phyloP scores from a whole-genome alignment of 2,797 vertebrate genomes.

The Manis pentadactyla region DNA sequence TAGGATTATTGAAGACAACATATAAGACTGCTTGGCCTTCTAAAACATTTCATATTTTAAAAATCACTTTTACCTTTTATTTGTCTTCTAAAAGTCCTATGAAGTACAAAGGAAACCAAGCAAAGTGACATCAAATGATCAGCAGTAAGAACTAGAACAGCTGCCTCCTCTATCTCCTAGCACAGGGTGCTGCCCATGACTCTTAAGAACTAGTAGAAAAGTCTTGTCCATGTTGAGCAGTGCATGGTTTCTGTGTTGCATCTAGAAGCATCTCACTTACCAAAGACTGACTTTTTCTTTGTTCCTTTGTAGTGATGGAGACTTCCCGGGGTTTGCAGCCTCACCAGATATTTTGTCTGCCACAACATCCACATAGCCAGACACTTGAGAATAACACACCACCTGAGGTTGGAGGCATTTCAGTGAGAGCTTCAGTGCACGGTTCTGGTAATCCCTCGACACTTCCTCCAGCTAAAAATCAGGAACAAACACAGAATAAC shows the following conservation, averaged over 20 bases:
- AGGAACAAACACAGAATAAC: not conserved
- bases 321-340: not conserved
- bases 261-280: not conserved
- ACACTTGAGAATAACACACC: not conserved
- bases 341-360: not conserved
- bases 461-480: not conserved
- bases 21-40: not conserved
- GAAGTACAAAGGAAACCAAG: not conserved
- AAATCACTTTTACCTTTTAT: not conserved
- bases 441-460: not conserved
- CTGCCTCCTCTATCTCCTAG: not conserved
- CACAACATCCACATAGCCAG: not conserved
- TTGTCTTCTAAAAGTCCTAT: not conserved
- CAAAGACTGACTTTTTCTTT: not conserved
- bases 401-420: not conserved
- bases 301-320: constrained; percentile 61
- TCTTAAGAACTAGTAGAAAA: not conserved
- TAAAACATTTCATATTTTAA: not conserved
- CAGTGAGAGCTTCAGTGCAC: not conserved
- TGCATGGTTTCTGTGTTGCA: no score
- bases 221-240: not conserved
- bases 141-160: not conserved
- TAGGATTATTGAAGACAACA: not conserved
- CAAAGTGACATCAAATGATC: not conserved
- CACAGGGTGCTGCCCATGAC: not conserved